Percentiles rank a stretch among this genome's conserved stretches.
Conservation (phyloP, 2,113 vertebrate species). For the Phocoena phocoena region DNA sequence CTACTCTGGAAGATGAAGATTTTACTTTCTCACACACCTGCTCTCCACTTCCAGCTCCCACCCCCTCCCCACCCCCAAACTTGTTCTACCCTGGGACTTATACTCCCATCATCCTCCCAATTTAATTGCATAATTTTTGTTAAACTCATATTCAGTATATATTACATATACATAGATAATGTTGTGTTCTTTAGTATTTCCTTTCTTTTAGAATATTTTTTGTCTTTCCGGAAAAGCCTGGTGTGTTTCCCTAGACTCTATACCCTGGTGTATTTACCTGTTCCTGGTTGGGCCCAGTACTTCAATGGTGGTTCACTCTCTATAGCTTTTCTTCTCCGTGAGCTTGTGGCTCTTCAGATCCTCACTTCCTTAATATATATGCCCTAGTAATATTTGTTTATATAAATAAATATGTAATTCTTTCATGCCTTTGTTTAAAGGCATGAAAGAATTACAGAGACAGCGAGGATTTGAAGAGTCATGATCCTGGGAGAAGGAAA, state of each 20-base stretch:
- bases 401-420: not conserved
- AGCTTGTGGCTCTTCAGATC: not conserved
- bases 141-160: not conserved
- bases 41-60: not conserved
- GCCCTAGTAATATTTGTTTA: not conserved
- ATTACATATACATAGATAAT: not conserved
- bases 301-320: not conserved
- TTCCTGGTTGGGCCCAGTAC: not conserved
- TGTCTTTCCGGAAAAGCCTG: not conserved
- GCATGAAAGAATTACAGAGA: not conserved
- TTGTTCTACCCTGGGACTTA: not conserved
- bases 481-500: not conserved
- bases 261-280: not conserved
- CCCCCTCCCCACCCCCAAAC: not conserved
- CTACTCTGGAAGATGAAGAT: not conserved
- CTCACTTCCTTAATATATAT: not conserved
- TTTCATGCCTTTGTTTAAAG: not conserved
- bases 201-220: conserved; percentile 6
- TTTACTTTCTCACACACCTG: not conserved
- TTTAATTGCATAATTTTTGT: not conserved
- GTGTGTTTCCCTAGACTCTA: not conserved
- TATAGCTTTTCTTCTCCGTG: not conserved
- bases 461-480: not conserved
- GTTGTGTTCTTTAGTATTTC: not conserved
- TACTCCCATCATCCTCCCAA: not conserved